Evolutionary conservation across 2,113 vertebrate genomes (phyloP).

Genomic region (Malurus elegans): DNA sequence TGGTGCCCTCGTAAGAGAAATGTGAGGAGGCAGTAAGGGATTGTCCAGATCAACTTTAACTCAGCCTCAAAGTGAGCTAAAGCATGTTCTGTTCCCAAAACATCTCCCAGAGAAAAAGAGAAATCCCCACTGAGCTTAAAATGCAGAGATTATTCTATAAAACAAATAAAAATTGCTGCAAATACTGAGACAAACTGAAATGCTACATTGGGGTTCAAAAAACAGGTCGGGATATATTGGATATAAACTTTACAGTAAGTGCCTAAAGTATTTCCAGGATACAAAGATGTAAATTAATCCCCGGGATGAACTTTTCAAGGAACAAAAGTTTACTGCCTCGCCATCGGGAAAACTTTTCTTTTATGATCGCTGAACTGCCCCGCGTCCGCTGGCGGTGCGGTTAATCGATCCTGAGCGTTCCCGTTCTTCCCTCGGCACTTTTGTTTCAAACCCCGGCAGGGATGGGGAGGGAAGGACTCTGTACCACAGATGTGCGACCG

Average conservation of each 20-base stretch:
- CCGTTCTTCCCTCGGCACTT: background rate
- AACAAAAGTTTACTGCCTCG: background rate
- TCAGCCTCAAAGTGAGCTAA: background rate
- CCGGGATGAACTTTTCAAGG: background rate
- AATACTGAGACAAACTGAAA: background rate
- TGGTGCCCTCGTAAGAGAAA: background rate
- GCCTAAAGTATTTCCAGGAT: background rate
- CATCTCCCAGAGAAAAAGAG: background rate
- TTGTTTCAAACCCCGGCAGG: background rate
- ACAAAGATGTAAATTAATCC: background rate
- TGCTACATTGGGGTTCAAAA: fast-evolving
- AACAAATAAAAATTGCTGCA: background rate
- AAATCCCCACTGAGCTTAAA: background rate
- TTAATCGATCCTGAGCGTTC: background rate
- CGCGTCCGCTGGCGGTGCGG: background rate
- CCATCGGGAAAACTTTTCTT: background rate
- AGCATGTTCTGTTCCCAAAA: background rate
- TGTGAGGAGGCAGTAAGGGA: background rate
- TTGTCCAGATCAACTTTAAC: background rate
- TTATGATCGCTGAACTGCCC: background rate
- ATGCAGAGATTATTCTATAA: too few relatives aligned
- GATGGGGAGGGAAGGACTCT: background rate
- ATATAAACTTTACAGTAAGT: background rate
- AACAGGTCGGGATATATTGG: background rate
- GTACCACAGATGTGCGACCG: background rate